These are phyloP conservation scores for Azemiops feae DNA, from an alignment of 2,113 vertebrate genomes.

Conservation along the genomic window DNA sequence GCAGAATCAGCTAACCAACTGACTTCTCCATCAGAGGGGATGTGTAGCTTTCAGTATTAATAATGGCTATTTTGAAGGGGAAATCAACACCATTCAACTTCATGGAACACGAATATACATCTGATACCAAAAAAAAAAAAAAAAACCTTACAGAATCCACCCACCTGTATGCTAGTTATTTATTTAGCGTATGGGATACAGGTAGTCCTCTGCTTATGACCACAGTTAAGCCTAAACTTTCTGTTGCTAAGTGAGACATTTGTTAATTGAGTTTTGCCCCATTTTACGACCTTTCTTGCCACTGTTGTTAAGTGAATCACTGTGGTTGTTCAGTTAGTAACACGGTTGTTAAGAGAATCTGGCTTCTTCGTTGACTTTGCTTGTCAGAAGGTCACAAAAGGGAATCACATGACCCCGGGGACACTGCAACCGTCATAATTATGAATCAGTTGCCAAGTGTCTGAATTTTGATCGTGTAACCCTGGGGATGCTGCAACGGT, in stretches of 20 bases:
- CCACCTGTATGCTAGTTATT: not conserved
- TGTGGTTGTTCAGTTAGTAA: not conserved
- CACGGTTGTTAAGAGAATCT: too few species aligned
- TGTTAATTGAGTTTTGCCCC: not conserved
- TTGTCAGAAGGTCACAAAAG: too few species aligned
- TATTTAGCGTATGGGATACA: not conserved
- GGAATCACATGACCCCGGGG: too few species aligned
- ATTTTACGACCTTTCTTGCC: not conserved
- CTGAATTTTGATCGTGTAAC: too few species aligned
- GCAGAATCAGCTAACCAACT: not conserved
- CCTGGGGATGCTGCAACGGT: too few species aligned
- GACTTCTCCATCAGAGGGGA: not conserved
- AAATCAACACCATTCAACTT: constrained; percentile 10
- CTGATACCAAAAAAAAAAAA: not conserved
- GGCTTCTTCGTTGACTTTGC: too few species aligned
- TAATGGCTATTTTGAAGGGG: not conserved
- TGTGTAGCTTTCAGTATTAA: not conserved
- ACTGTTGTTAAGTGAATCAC: not conserved
- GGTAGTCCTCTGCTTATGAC: not conserved
- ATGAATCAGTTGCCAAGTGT: too few species aligned
- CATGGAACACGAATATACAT: not conserved
- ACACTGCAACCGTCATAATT: too few species aligned
- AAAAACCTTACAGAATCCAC: not conserved
- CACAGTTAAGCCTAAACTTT: not conserved
- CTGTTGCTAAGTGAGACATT: not conserved